phyloP scores from a whole-genome alignment of 1,140 invertebrate species.

The Steinernema feltiae region DNA sequence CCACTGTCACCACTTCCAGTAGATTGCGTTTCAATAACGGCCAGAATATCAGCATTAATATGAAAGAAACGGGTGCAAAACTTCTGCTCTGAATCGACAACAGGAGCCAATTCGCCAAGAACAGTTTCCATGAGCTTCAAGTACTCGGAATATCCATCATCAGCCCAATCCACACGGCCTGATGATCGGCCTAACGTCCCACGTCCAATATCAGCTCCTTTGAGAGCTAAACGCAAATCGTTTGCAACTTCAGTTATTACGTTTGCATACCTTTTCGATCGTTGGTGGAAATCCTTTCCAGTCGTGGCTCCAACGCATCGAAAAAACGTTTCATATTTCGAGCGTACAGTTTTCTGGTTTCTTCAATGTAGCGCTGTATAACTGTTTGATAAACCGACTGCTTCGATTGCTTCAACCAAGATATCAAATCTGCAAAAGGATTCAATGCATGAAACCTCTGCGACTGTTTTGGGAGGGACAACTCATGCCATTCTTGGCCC shows the following conservation, averaged over 20 bases:
- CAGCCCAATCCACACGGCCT: not conserved
- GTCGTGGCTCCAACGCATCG: conserved; percentile 15
- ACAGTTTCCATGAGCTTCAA: conserved; percentile 69
- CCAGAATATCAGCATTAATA: conserved; percentile 65
- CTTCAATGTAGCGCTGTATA: conserved; percentile 30
- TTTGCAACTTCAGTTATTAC: not conserved
- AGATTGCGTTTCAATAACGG: conserved; percentile 35
- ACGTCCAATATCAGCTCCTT: not conserved
- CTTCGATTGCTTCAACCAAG: conserved; percentile 31
- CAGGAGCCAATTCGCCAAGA: conserved; percentile 78
- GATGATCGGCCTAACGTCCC: not conserved
- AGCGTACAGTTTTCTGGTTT: conserved; percentile 25
- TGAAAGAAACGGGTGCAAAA: conserved; percentile 91
- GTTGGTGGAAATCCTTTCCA: conserved; percentile 3
- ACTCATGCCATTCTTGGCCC: conserved; percentile 31
- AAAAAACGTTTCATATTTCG: conserved; percentile 38
- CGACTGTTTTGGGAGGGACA: conserved; percentile 35
- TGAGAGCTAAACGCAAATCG: not conserved
- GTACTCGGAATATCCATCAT: not conserved
- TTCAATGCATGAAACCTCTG: conserved; percentile 30
- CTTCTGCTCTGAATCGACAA: conserved; percentile 86
- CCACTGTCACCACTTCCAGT: conserved; percentile 38
- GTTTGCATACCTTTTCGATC: conserved; percentile 6
- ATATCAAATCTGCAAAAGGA: conserved; percentile 34
- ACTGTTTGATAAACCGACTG: conserved; percentile 10